Percentiles rank a stretch among this genome's conserved stretches.
phyloP scores from a whole-genome alignment of 2,888 invertebrate species.

The Eupelmus urozonus region DNA sequence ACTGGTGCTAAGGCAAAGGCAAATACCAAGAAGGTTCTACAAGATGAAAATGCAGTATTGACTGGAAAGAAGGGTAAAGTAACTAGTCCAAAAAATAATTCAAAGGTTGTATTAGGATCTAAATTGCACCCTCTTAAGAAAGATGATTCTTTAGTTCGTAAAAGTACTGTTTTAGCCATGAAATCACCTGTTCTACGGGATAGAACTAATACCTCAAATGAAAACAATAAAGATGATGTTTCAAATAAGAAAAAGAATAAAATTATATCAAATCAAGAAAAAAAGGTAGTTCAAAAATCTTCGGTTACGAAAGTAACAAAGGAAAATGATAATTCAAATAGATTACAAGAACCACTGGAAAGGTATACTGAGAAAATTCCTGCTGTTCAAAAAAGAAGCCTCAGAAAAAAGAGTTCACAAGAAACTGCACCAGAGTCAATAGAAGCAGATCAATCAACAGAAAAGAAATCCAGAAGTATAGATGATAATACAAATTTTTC shows the following conservation, averaged over 20 bases:
- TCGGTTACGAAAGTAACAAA: not conserved
- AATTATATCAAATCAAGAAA: not conserved
- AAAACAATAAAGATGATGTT: conserved; percentile 3
- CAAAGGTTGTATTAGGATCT: conserved; percentile 28
- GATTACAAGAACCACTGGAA: not conserved
- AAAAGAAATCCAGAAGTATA: not conserved
- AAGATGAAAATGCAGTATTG: conserved; percentile 45
- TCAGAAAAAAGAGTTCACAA: not conserved
- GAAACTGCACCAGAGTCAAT: not conserved
- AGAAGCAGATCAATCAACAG: not conserved
- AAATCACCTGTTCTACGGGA: conserved; percentile 55
- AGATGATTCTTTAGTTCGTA: not conserved
- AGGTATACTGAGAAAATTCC: not conserved
- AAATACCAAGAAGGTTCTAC: conserved; percentile 9
- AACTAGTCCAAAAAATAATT: conserved; percentile 10
- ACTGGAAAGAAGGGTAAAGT: not conserved
- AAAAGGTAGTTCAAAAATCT: not conserved
- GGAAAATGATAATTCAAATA: not conserved
- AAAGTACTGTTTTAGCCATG: conserved; percentile 10
- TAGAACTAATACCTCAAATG: conserved; percentile 49
- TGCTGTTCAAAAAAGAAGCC: not conserved
- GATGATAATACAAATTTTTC: not conserved
- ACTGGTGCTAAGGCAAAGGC: conserved; percentile 9
- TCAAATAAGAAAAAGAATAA: conserved; percentile 6
- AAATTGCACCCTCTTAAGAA: conserved; percentile 8